Base-by-base conservation (phyloP, 2,113 vertebrate species). In the Lipophrys pholis region DNA sequence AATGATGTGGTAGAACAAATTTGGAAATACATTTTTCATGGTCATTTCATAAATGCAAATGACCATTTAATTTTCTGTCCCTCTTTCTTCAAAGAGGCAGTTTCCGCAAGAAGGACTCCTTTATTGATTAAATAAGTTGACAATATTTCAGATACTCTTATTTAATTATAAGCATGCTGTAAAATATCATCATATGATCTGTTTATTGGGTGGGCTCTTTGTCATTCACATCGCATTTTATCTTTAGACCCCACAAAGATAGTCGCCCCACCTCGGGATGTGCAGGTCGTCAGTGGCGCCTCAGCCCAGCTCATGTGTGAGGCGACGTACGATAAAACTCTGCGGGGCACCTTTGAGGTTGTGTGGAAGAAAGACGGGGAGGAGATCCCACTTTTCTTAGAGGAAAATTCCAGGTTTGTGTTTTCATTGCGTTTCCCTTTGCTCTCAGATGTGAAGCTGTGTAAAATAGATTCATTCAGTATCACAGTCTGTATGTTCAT, bases 191-290 rank as follows among this genome's bases (percentile, higher is more conserved):
- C 11, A 39, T 43, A 14, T 15, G 36, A 21, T 56, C 16, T 76
- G 1, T 57, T 71, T 46, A 43, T 11, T 60, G 36, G 15, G 8
- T 8, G 1, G 12, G 6, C 0, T 15, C 12, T 11, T 30, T n/a
- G 0, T 70, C 15, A 0, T 15, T 46, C 11, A 3, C 16, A 6
- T 43, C 48, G n/a, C n/a, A 40, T 58, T 55, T 57, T 51, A 36
- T 82, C 65, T 76, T 60, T 85, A 99, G 98, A 96, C 35, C 94
- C 94, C 6, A 99, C 97, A 3, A 92, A 90, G 83, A 92, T 97
- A 30, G 81, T 77, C 6, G 17, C 88, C 60, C 91, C 89, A 69
- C 97, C 97, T 0, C 90, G 93, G 91, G 92, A 93, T 58, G 80
- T 91, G 16, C 81, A 91, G 46, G 79, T 97, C 52, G 62, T 93